Conservation (phyloP, 2,113 vertebrate species). For the Amazona vittata region DNA sequence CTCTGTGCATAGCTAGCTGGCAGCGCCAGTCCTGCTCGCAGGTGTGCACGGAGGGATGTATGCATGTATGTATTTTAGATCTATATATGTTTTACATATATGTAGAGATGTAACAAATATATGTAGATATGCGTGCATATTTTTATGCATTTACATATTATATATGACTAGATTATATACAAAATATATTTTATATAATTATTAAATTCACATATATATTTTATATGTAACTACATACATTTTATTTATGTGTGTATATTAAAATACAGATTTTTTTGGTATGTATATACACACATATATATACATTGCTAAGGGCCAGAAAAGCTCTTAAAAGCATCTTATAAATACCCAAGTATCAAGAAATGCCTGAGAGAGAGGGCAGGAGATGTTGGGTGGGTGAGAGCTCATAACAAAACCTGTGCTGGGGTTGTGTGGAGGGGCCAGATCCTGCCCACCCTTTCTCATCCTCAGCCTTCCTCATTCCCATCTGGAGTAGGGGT, state of each 20-base stretch:
- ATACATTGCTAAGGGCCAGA: background rate
- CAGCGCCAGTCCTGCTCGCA: background rate
- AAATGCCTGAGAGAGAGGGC: background rate
- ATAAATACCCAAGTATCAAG: background rate
- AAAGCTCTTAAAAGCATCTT: background rate
- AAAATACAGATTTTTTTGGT: background rate
- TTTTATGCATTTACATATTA: background rate
- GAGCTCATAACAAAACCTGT: background rate
- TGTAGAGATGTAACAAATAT: background rate
- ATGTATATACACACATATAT: background rate
- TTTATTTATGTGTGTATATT: background rate
- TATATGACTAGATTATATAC: background rate
- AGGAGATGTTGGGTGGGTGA: background rate
- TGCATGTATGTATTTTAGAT: background rate
- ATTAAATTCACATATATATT: background rate
- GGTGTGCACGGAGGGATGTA: background rate
- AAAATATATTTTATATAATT: background rate
- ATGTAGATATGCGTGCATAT: background rate
- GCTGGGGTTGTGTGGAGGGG: background rate
- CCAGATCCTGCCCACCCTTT: accelerated
- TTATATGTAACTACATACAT: background rate
- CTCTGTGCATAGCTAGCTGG: background rate
- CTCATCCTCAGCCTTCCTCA: background rate
- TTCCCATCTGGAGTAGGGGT: background rate
- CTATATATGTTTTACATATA: background rate